A percentile compares a stretch with the other conserved stretches of the same genome.
phyloP scores from a whole-genome alignment of 2,797 vertebrate genomes.

The Pelodytes ibericus region DNA sequence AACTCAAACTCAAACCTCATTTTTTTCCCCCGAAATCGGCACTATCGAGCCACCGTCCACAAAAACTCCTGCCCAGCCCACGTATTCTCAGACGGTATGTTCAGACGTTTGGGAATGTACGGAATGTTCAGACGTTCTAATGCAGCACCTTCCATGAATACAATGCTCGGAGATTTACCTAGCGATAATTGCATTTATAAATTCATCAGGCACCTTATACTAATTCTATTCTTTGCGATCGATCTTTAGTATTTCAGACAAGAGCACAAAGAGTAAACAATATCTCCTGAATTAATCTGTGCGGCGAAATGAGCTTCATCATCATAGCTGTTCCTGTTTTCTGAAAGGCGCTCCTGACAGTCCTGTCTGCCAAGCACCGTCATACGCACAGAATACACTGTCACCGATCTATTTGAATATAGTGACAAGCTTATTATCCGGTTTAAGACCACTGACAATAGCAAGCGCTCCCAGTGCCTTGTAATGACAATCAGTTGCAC shows the following conservation, averaged over 20 bases:
- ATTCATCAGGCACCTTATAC: constrained; percentile 42
- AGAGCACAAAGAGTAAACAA: constrained; percentile 38
- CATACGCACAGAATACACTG: constrained; percentile 80
- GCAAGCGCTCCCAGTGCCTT: constrained; percentile 76
- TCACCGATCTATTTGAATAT: constrained; percentile 84
- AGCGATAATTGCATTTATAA: neutral
- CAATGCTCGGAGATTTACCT: neutral
- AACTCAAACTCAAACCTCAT: too few relatives aligned
- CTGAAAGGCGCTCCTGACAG: constrained; percentile 83
- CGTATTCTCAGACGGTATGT: too few relatives aligned
- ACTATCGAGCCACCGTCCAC: too few relatives aligned
- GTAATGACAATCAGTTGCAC: constrained; percentile 78
- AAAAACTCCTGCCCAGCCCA: too few relatives aligned
- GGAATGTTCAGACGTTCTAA: neutral
- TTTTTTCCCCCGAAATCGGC: too few relatives aligned
- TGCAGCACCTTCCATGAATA: neutral
- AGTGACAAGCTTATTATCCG: constrained; percentile 87
- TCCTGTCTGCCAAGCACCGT: constrained; percentile 78
- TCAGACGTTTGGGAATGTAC: too few relatives aligned
- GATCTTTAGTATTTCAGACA: neutral
- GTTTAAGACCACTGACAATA: constrained; percentile 81
- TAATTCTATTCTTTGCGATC: constrained; percentile 21
- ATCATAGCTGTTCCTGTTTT: constrained; percentile 77
- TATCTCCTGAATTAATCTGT: constrained; percentile 70
- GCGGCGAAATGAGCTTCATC: constrained; percentile 78